Evolutionary conservation across 92 coral and sea anemone genomes (phyloP).

Genomic region (Metridium senile): DNA sequence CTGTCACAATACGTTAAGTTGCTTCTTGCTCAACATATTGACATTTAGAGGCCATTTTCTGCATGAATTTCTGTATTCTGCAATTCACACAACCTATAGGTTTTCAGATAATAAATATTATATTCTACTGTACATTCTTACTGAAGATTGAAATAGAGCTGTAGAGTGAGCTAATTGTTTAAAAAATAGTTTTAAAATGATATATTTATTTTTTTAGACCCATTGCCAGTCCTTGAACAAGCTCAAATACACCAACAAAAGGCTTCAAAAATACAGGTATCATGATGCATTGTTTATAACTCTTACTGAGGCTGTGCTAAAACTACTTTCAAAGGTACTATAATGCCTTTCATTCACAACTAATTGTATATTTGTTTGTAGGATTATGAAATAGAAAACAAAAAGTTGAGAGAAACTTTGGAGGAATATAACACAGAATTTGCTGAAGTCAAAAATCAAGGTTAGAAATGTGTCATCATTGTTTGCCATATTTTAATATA

Average conservation of each 20-base stretch:
- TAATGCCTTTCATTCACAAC: too few relatives aligned
- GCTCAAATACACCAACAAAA: constrained; percentile 91
- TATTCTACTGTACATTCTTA: too few relatives aligned
- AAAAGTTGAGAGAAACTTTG: constrained; percentile 86
- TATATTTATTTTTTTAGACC: constrained; percentile 47
- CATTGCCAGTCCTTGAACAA: constrained; percentile 86
- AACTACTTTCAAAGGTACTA: too few relatives aligned
- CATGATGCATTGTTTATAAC: too few relatives aligned
- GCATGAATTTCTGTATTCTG: too few relatives aligned
- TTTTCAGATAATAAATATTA: too few relatives aligned
- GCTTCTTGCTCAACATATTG: too few relatives aligned
- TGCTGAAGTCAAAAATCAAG: constrained; percentile 99
- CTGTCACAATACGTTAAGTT: too few relatives aligned
- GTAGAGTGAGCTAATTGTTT: background rate
- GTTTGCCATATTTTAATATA: too few relatives aligned
- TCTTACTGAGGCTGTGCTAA: background rate
- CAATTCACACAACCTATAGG: too few relatives aligned
- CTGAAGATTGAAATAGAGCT: too few relatives aligned
- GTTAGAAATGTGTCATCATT: constrained; percentile 53
- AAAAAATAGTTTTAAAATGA: background rate
- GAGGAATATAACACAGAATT: constrained; percentile 96
- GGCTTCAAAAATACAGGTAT: constrained; percentile 89
- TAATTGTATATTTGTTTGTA: background rate
- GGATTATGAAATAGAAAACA: constrained; percentile 99
- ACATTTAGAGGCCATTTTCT: too few relatives aligned